A percentile compares a stretch with the other conserved stretches of the same genome.
Evolutionary conservation across 2,797 vertebrate species (phyloP).

Genomic region (Falco concolor): DNA sequence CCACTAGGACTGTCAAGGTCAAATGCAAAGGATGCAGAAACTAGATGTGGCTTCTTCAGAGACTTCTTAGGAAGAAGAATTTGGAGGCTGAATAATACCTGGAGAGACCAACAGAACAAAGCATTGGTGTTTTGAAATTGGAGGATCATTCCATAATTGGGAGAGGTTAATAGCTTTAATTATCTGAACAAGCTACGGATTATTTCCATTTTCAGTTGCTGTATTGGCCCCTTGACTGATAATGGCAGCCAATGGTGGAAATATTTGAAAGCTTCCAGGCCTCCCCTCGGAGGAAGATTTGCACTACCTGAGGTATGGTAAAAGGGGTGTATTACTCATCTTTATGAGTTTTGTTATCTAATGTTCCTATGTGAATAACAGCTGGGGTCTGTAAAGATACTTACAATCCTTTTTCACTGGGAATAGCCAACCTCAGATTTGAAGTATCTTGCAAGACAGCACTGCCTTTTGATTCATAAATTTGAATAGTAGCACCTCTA

Average conservation of each 20-base stretch:
- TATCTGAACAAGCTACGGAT: not conserved
- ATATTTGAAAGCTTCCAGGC: not conserved
- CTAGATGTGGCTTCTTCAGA: not conserved
- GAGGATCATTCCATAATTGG: not conserved
- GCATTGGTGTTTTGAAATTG: not conserved
- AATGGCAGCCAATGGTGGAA: not conserved
- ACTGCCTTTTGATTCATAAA: not conserved
- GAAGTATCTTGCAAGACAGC: not conserved
- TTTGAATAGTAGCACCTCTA: not conserved
- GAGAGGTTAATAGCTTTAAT: not conserved
- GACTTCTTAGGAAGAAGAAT: not conserved
- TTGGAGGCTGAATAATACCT: not conserved
- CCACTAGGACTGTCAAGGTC: not conserved
- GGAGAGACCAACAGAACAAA: not conserved
- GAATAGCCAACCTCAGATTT: not conserved
- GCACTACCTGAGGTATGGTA: not conserved
- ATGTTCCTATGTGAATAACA: not conserved
- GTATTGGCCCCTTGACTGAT: not conserved
- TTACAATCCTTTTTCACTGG: not conserved
- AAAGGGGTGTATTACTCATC: not conserved
- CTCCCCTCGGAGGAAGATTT: not conserved
- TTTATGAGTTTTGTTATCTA: not conserved
- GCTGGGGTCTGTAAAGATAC: not conserved
- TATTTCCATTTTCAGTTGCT: not conserved
- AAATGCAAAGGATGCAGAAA: not conserved